phyloP scores from a whole-genome alignment of 2,113 vertebrate species.

The Emydocephalus ijimae region DNA sequence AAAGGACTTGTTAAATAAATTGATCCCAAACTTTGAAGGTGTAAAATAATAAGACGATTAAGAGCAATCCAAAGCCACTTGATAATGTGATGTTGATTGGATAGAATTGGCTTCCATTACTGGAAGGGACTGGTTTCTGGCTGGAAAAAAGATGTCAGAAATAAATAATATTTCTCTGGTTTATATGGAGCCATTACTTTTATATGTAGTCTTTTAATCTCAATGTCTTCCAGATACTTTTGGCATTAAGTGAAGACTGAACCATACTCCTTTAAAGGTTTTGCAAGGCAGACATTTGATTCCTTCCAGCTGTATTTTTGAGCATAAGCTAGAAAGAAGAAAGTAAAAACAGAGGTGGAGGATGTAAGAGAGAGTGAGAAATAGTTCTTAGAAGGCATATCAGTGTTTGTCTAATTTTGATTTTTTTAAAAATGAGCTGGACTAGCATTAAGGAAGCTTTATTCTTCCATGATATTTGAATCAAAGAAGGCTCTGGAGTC shows the following conservation, averaged over 20 bases:
- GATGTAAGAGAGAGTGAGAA: conserved; percentile 36
- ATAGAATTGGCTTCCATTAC: conserved; percentile 44
- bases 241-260: conserved; percentile 57
- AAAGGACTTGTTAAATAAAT: conserved; percentile 61
- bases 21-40: conserved; percentile 61
- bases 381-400: conserved; percentile 44
- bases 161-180: conserved; percentile 5
- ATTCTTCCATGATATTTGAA: background rate
- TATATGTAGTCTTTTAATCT: conserved; percentile 49
- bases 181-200: conserved; percentile 36
- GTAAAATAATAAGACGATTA: conserved; percentile 63
- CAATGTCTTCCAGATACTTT: conserved; percentile 41
- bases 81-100: conserved; percentile 56
- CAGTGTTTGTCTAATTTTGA: conserved; percentile 48
- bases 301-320: conserved; percentile 64
- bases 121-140: background rate
- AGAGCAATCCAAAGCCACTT: conserved; percentile 60
- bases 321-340: conserved; percentile 47
- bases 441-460: conserved; percentile 6
- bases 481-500: background rate
- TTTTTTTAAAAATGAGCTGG: background rate
- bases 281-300: conserved; percentile 61
- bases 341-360: conserved; percentile 29
- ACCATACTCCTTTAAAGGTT: conserved; percentile 59
- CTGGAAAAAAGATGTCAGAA: background rate